Percentiles rank a stretch among this genome's conserved stretches.
Conservation (phyloP, 2,797 vertebrate genomes). For the Bradypus variegatus region DNA sequence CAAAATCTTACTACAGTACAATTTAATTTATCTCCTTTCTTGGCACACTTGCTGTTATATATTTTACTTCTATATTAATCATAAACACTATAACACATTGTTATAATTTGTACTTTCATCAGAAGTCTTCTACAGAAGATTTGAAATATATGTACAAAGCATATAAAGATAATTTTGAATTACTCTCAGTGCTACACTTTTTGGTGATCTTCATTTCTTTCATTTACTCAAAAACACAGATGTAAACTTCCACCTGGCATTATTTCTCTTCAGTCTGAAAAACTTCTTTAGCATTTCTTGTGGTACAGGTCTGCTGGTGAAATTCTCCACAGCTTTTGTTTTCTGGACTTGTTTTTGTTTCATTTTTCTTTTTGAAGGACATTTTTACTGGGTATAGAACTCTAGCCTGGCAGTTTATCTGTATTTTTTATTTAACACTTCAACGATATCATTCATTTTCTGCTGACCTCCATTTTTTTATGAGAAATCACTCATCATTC, state of each 20-base stretch:
- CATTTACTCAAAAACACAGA: no score
- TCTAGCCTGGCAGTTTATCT: neutral
- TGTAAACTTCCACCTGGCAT: neutral
- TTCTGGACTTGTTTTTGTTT: neutral
- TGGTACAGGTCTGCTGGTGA: neutral
- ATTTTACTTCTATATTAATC: neutral
- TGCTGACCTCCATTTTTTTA: neutral
- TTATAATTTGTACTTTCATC: neutral
- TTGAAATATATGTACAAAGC: constrained; percentile 3
- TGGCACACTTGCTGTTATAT: neutral
- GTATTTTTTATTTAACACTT: neutral
- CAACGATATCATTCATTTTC: neutral
- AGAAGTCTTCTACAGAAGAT: neutral
- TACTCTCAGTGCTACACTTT: neutral
- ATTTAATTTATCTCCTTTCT: neutral
- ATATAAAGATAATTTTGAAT: neutral
- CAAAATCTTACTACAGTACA: neutral
- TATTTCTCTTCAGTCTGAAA: neutral
- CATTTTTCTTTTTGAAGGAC: neutral
- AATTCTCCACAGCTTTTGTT: neutral
- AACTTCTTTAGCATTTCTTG: neutral
- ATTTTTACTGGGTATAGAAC: neutral
- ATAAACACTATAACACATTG: neutral
- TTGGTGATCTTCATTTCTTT: neutral
- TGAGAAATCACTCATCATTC: neutral